These are phyloP conservation scores for Campoplex capitator DNA, from an alignment of 2,888 invertebrate genomes.

Conservation along the genomic window DNA sequence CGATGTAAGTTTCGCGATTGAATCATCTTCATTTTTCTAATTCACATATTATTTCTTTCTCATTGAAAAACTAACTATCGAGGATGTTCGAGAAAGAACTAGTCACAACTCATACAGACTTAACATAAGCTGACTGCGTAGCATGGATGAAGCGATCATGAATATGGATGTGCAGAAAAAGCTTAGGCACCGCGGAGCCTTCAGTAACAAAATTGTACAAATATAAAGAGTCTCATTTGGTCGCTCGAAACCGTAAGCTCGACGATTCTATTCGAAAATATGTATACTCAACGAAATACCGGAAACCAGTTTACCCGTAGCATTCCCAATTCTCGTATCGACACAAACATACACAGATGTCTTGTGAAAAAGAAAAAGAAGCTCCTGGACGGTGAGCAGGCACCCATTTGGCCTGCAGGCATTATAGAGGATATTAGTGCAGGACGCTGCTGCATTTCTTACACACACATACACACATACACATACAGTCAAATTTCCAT, in stretches of 20 bases:
- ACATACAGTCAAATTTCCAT: neutral
- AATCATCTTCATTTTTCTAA: constrained; percentile 30
- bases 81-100: too few relatives aligned
- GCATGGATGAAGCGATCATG: neutral
- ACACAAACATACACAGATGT: neutral
- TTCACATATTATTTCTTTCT: too few relatives aligned
- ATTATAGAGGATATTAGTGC: constrained; percentile 44
- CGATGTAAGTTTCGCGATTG: constrained; percentile 78
- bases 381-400: constrained; percentile 48
- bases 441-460: constrained; percentile 51
- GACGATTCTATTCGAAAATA: constrained; percentile 15
- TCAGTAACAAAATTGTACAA: constrained; percentile 1
- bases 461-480: neutral
- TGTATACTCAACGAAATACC: constrained; percentile 70
- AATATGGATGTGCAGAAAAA: neutral
- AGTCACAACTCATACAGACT: neutral
- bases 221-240: constrained; percentile 31
- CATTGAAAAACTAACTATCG: too few relatives aligned
- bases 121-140: neutral
- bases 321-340: constrained; percentile 73
- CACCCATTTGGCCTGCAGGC: constrained; percentile 67
- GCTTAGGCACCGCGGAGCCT: neutral
- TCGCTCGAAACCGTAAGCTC: neutral
- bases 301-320: constrained; percentile 73
- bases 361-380: constrained; percentile 22